A percentile compares a stretch with the other conserved stretches of the same genome.
Conservation (phyloP, 2,888 invertebrate genomes). For the Disparrhopalites patrizii region DNA sequence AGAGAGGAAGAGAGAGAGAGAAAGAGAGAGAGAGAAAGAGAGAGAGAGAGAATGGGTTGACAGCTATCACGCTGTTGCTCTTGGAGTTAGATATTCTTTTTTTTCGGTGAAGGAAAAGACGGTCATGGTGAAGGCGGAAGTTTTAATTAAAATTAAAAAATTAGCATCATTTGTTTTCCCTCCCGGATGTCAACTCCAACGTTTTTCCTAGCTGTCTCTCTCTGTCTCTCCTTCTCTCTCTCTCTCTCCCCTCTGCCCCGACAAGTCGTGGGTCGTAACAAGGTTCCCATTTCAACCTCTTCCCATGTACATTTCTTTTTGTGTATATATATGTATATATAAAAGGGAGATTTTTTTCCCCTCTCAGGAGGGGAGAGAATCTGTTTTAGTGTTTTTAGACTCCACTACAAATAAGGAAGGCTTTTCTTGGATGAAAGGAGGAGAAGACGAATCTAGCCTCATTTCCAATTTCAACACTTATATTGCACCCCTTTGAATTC, state of each 20-base stretch:
- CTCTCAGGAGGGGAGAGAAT: too few species aligned
- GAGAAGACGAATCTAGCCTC: too few species aligned
- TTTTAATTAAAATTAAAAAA: conserved; percentile 47
- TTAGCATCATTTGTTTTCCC: conserved; percentile 43
- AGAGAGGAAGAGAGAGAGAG: not conserved
- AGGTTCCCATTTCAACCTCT: too few species aligned
- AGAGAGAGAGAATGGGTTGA: not conserved
- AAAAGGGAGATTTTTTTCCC: too few species aligned
- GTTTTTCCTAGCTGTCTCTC: conserved; percentile 8
- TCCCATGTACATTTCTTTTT: too few species aligned
- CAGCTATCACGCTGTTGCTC: not conserved
- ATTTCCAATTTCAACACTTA: conserved; percentile 10
- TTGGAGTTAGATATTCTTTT: not conserved
- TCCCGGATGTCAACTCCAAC: conserved; percentile 16
- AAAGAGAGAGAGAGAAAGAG: not conserved
- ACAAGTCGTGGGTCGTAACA: not conserved
- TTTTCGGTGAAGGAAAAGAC: conserved; percentile 23
- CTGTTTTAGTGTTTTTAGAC: too few species aligned
- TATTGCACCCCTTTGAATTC: conserved; percentile 4
- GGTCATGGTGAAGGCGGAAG: conserved; percentile 20
- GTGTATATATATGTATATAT: too few species aligned
- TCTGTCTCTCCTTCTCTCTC: not conserved
- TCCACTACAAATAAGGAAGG: too few species aligned
- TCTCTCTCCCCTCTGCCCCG: not conserved
- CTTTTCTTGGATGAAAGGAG: too few species aligned